These are phyloP conservation scores for Lissocephala sabroskyi DNA, from an alignment of 2,888 invertebrate species.

Conservation along the genomic window DNA sequence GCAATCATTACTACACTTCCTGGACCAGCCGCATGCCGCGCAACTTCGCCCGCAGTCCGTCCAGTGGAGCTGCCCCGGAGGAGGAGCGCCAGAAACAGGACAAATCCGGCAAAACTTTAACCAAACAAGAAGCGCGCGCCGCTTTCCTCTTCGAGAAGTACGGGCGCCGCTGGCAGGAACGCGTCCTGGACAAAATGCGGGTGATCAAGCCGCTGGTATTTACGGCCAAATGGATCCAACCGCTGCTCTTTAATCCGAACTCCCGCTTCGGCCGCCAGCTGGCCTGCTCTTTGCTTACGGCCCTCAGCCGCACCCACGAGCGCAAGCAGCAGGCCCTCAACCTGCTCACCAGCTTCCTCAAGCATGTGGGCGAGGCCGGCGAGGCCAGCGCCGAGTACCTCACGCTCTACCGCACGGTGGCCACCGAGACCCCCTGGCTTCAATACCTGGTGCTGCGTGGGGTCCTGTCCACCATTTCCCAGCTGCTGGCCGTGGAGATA, in stretches of 20 bases:
- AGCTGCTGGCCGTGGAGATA: conserved; percentile 90
- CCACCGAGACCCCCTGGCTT: conserved; percentile 92
- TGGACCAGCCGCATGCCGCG: conserved; percentile 81
- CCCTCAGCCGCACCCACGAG: conserved; percentile 81
- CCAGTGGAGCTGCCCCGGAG: conserved; percentile 2
- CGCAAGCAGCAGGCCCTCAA: conserved; percentile 85
- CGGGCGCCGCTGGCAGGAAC: conserved; percentile 78
- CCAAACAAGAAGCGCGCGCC: conserved; percentile 67
- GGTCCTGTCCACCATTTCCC: conserved; percentile 87
- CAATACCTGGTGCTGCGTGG: conserved; percentile 92
- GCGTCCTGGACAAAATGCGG: conserved; percentile 59
- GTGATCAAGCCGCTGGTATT: conserved; percentile 74
- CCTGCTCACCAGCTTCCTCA: conserved; percentile 89
- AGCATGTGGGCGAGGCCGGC: conserved; percentile 88
- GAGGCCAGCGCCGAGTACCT: conserved; percentile 95
- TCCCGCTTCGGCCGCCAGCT: conserved; percentile 91
- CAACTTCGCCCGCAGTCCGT: conserved; percentile 33
- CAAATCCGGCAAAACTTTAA: too few species aligned
- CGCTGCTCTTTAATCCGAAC: conserved; percentile 93
- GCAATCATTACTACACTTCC: conserved; percentile 79
- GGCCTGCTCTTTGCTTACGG: conserved; percentile 90
- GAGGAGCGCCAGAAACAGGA: conserved; percentile 7
- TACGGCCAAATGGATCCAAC: conserved; percentile 85
- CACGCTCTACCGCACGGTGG: conserved; percentile 86
- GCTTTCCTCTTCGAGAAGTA: conserved; percentile 83